These are phyloP conservation scores for Drymonia ruficornis DNA, from an alignment of 2,888 invertebrate species.

Conservation along the genomic window DNA sequence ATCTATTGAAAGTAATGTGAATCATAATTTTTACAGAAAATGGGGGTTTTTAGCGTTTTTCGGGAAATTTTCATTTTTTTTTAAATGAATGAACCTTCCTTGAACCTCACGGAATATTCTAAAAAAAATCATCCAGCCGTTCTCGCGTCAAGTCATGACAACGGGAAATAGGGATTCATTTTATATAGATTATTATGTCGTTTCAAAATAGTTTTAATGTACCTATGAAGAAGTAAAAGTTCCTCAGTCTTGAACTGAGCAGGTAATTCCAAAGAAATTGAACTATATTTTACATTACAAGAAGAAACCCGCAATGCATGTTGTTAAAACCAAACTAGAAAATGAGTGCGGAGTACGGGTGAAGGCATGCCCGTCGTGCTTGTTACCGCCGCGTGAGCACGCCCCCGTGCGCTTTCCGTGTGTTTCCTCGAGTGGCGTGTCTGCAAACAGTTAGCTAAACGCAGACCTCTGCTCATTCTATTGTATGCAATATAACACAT, in stretches of 20 bases:
- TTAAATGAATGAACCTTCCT: no score
- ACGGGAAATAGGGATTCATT: no score
- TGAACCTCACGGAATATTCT: no score
- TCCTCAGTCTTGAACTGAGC: neutral
- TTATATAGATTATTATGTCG: no score
- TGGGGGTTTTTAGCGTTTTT: no score
- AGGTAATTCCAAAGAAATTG: neutral
- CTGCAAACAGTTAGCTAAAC: constrained; percentile 43
- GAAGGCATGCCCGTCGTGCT: no score
- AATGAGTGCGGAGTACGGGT: constrained; percentile 9
- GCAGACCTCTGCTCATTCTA: constrained; percentile 54
- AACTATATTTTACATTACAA: neutral
- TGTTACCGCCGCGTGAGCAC: constrained; percentile 8
- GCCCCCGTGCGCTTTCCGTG: constrained; percentile 5
- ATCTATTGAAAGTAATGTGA: no score
- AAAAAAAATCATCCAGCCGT: no score
- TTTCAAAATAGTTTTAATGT: no score
- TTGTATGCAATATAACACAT: constrained; percentile 58
- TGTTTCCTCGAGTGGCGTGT: constrained; percentile 42
- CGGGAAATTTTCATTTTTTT: no score
- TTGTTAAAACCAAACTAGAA: constrained; percentile 2
- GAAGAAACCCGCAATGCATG: neutral
- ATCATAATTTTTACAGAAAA: no score
- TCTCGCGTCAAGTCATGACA: no score
- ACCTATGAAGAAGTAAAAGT: neutral